phyloP scores from a whole-genome alignment of 2,113 vertebrate species.

The Carassius auratus region DNA sequence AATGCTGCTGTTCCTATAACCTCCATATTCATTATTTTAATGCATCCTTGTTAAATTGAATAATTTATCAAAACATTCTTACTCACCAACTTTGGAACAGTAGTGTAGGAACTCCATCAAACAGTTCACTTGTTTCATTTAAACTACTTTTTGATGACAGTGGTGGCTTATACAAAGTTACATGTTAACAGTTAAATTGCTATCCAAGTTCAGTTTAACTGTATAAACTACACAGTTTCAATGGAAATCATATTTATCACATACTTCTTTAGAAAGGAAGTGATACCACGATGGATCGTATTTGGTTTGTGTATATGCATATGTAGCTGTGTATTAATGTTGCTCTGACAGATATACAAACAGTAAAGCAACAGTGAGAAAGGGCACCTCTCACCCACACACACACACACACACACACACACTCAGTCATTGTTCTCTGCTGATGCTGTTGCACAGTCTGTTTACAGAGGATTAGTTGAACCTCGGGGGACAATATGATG shows the following conservation, averaged over 20 bases:
- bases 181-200: not conserved
- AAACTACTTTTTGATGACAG: not conserved
- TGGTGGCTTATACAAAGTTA: not conserved
- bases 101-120: not conserved
- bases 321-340: not conserved
- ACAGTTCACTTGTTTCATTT: not conserved
- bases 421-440: not conserved
- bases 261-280: not conserved
- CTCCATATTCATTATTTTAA: not conserved
- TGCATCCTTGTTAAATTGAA: not conserved
- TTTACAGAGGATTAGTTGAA: constrained; percentile 56
- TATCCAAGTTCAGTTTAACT: not conserved
- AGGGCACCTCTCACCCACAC: not conserved
- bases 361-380: constrained; percentile 1
- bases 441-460: constrained; percentile 31
- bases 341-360: constrained; percentile 1
- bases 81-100: not conserved
- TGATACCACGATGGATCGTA: not conserved
- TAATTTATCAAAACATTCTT: not conserved
- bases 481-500: constrained; percentile 57
- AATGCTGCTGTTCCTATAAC: not conserved
- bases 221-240: not conserved
- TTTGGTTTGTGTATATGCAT: not conserved
- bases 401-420: not conserved
- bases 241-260: not conserved